Conservation (phyloP, 2,888 invertebrate species). For the Nymphalis c-album region DNA sequence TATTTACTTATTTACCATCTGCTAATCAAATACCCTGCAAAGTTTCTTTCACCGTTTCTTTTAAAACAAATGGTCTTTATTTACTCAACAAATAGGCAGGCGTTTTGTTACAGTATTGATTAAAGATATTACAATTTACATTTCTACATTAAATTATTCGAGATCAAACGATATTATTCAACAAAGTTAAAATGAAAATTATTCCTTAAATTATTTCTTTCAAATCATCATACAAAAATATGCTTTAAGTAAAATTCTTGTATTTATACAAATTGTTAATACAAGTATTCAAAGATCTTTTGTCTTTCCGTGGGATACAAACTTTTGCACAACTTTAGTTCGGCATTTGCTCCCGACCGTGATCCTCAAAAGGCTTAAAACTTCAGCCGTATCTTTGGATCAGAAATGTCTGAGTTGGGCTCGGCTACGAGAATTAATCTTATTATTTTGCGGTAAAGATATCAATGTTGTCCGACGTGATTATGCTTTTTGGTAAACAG, state of each 20-base stretch:
- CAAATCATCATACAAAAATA: conserved; percentile 16
- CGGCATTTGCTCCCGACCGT: conserved; percentile 22
- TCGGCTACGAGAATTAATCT: conserved; percentile 33
- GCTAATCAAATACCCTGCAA: too few relatives aligned
- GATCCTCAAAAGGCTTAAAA: conserved; percentile 37
- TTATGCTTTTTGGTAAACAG: conserved; percentile 18
- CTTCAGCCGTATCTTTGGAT: conserved; percentile 37
- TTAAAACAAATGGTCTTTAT: too few relatives aligned
- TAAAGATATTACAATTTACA: too few relatives aligned
- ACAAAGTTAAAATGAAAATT: not conserved
- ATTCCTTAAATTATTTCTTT: conserved; percentile 7
- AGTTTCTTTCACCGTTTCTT: too few relatives aligned
- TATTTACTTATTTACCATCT: too few relatives aligned
- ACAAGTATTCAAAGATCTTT: conserved; percentile 31
- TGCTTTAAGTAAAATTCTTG: conserved; percentile 20
- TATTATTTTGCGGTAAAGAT: conserved; percentile 32
- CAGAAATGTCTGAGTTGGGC: conserved; percentile 32
- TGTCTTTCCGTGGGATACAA: conserved; percentile 27
- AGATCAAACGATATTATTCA: not conserved
- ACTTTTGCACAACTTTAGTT: conserved; percentile 20
- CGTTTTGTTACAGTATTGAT: too few relatives aligned
- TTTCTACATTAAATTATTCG: too few relatives aligned
- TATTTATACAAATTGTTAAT: conserved; percentile 26
- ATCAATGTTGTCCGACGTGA: conserved; percentile 27
- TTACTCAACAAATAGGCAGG: too few relatives aligned